Percentiles rank a stretch among this genome's conserved stretches.
phyloP scores from a whole-genome alignment of 2,113 vertebrate species.

The Psephotus haematonotus region DNA sequence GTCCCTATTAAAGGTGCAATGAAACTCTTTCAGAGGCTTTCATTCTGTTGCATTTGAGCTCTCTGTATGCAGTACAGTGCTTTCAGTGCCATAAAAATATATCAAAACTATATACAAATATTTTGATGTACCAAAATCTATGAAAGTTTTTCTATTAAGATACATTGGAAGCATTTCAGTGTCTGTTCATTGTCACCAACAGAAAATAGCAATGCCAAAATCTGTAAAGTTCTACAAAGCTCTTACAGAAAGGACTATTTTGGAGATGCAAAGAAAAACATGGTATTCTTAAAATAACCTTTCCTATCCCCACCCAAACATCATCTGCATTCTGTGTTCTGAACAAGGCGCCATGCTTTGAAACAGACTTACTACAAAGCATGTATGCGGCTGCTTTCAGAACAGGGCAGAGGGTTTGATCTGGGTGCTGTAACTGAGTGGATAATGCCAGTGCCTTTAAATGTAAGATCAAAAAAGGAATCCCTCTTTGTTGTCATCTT shows the following conservation, averaged over 20 bases:
- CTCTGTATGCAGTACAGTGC: neutral
- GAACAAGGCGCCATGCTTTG: neutral
- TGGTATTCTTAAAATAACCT: neutral
- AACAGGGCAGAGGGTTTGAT: neutral
- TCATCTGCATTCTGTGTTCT: neutral
- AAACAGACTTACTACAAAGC: neutral
- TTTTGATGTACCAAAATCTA: neutral
- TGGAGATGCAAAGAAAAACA: neutral
- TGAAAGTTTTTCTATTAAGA: neutral
- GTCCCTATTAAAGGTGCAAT: neutral
- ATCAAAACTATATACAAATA: neutral
- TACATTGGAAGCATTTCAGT: neutral
- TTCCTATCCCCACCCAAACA: neutral
- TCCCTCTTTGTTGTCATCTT: neutral
- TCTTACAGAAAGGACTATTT: neutral
- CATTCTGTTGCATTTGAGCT: neutral
- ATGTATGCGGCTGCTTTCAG: neutral
- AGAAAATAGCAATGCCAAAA: neutral
- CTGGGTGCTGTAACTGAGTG: neutral
- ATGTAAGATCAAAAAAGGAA: slow-evolving; percentile 38
- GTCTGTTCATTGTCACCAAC: neutral
- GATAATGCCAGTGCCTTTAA: neutral
- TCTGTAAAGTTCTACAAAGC: neutral
- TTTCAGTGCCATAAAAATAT: neutral
- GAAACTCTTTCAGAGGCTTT: neutral